Conservation (phyloP, 1,140 invertebrate genomes). For the Lerema accius region DNA sequence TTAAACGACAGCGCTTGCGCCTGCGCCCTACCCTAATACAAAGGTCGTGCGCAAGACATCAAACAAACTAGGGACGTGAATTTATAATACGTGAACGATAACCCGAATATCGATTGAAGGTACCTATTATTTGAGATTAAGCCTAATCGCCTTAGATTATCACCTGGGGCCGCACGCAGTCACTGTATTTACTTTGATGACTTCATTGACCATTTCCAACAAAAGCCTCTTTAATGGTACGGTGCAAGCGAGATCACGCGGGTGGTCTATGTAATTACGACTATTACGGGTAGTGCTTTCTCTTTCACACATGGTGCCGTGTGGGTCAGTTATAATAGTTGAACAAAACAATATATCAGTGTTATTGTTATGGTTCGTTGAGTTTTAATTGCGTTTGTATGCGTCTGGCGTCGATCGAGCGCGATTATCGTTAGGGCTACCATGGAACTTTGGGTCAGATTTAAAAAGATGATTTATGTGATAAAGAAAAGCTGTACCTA, state of each 20-base stretch:
- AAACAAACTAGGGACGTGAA: not conserved
- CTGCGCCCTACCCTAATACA: too few relatives aligned
- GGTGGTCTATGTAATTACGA: constrained; percentile 60
- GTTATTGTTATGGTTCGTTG: constrained; percentile 21
- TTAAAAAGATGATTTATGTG: not conserved
- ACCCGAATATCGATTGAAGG: constrained; percentile 17
- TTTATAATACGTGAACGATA: not conserved
- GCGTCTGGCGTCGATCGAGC: constrained; percentile 6
- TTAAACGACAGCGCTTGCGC: too few relatives aligned
- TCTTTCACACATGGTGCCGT: constrained; percentile 23
- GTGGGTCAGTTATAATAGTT: constrained; percentile 9
- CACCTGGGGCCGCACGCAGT: constrained; percentile 27
- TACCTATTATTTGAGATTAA: constrained; percentile 18
- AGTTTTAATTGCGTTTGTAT: constrained; percentile 30
- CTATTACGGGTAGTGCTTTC: constrained; percentile 22
- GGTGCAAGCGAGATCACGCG: constrained; percentile 43
- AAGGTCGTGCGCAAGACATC: not conserved
- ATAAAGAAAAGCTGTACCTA: too few relatives aligned
- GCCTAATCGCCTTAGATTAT: constrained; percentile 31
- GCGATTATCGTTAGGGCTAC: constrained; percentile 7
- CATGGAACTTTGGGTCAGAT: constrained; percentile 9
- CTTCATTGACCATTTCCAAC: constrained; percentile 58
- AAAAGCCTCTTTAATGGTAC: constrained; percentile 44
- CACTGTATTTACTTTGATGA: constrained; percentile 44
- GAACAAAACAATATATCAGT: constrained; percentile 26